Evolutionary conservation across 2,888 invertebrate genomes (phyloP).

Genomic region (Tenodera sinensis): DNA sequence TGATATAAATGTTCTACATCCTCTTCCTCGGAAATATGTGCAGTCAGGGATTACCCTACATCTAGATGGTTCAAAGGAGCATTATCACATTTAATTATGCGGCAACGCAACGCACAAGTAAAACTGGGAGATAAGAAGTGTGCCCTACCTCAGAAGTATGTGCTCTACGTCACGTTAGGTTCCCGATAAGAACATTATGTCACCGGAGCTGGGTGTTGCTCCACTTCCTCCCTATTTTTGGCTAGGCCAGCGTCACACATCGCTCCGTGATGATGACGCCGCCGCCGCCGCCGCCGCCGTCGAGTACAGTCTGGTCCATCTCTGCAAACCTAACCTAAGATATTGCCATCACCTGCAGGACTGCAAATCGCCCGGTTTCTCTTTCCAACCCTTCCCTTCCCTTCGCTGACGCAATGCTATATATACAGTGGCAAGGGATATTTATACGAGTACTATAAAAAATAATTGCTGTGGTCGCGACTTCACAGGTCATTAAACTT

Average conservation of each 20-base stretch:
- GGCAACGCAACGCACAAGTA: no score
- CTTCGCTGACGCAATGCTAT: no score
- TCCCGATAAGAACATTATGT: not conserved
- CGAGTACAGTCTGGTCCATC: not conserved
- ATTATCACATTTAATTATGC: not conserved
- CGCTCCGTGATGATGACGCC: not conserved
- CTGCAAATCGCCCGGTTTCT: no score
- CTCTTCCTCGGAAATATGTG: not conserved
- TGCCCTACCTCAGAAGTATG: not conserved
- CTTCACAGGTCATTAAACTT: no score
- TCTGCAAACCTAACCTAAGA: no score
- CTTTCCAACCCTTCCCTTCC: no score
- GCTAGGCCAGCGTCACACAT: conserved; percentile 8
- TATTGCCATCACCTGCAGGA: no score
- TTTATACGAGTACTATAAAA: no score
- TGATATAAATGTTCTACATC: no score
- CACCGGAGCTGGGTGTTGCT: not conserved
- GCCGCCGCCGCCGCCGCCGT: not conserved
- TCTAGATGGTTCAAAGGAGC: not conserved
- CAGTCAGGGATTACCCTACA: not conserved
- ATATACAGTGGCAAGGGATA: no score
- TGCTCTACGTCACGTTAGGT: not conserved
- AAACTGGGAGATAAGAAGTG: no score
- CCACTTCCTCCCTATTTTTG: conserved; percentile 5
- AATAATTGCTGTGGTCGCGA: no score